A percentile compares a stretch with the other conserved stretches of the same genome.
phyloP scores from a whole-genome alignment of 2,888 invertebrate species.

The Cryptocheilus praepositus region DNA sequence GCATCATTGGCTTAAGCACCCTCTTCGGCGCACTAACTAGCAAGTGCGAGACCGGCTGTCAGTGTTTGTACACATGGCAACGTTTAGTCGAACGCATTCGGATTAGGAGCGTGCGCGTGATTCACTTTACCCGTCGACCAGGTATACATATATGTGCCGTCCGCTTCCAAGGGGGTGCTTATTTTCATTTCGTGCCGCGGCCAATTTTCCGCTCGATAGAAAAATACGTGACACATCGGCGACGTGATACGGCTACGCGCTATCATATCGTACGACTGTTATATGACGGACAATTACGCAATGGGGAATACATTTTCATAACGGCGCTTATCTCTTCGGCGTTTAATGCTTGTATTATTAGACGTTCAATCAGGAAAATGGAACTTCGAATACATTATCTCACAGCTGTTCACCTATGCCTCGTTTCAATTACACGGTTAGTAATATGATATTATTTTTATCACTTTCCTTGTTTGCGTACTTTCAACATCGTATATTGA shows the following conservation, averaged over 20 bases:
- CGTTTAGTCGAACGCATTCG: conserved; percentile 63
- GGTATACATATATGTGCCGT: conserved; percentile 31
- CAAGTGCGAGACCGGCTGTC: conserved; percentile 70
- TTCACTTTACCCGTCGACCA: conserved; percentile 51
- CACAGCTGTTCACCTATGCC: too few species aligned
- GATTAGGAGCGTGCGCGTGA: conserved; percentile 59
- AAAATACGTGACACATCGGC: conserved; percentile 46
- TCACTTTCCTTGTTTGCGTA: too few species aligned
- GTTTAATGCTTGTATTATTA: too few species aligned
- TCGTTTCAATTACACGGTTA: too few species aligned
- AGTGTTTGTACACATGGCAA: conserved; percentile 73
- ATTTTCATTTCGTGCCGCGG: conserved; percentile 48
- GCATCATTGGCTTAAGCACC: conserved; percentile 43
- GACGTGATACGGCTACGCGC: neutral
- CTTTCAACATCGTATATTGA: too few species aligned
- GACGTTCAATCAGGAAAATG: too few species aligned
- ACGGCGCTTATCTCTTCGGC: too few species aligned
- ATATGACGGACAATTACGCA: neutral
- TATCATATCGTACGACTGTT: too few species aligned
- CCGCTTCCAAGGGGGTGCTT: conserved; percentile 19
- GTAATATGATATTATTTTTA: too few species aligned
- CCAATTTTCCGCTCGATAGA: conserved; percentile 56
- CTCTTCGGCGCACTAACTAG: conserved; percentile 45
- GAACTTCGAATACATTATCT: too few species aligned
- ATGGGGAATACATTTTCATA: conserved; percentile 4